Percentiles rank a stretch among this genome's conserved stretches.
phyloP scores from a whole-genome alignment of 2,888 invertebrate genomes.

The Eristalis pertinax region DNA sequence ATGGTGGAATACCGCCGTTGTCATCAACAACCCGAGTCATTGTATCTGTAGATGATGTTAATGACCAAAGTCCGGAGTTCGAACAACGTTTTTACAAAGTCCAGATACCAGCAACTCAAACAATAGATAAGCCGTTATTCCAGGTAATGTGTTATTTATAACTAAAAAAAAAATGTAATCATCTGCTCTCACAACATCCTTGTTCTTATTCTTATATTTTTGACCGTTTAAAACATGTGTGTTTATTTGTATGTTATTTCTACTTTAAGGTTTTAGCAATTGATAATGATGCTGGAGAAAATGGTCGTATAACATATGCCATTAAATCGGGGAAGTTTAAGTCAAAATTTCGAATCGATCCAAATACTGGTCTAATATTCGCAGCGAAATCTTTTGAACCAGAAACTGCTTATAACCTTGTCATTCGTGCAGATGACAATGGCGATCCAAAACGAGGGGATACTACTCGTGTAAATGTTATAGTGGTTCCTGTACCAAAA shows the following conservation, averaged over 20 bases:
- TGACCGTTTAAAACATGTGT: too few species aligned
- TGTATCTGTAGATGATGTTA: slow-evolving; percentile 90
- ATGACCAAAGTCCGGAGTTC: slow-evolving; percentile 94
- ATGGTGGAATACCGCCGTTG: slow-evolving; percentile 88
- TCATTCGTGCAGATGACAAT: slow-evolving; percentile 87
- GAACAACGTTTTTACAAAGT: slow-evolving; percentile 91
- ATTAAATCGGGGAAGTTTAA: slow-evolving; percentile 90
- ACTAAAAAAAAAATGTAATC: background rate
- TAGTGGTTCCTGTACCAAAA: slow-evolving; percentile 84
- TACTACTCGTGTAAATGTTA: slow-evolving; percentile 88
- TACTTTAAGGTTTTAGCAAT: slow-evolving; percentile 84
- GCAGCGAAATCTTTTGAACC: slow-evolving; percentile 87
- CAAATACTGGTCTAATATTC: slow-evolving; percentile 90
- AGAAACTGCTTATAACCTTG: slow-evolving; percentile 82
- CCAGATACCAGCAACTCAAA: slow-evolving; percentile 86
- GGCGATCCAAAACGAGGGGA: slow-evolving; percentile 88
- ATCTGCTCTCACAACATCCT: too few species aligned
- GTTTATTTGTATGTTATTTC: background rate
- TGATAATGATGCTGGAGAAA: slow-evolving; percentile 91
- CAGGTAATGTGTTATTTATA: slow-evolving; percentile 82
- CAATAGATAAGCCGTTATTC: slow-evolving; percentile 83
- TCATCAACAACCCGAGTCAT: slow-evolving; percentile 91
- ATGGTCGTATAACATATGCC: slow-evolving; percentile 92
- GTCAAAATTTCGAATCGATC: slow-evolving; percentile 91
- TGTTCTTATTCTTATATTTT: background rate